Conservation (phyloP, 2,888 invertebrate genomes). For the Cinara cedri region DNA sequence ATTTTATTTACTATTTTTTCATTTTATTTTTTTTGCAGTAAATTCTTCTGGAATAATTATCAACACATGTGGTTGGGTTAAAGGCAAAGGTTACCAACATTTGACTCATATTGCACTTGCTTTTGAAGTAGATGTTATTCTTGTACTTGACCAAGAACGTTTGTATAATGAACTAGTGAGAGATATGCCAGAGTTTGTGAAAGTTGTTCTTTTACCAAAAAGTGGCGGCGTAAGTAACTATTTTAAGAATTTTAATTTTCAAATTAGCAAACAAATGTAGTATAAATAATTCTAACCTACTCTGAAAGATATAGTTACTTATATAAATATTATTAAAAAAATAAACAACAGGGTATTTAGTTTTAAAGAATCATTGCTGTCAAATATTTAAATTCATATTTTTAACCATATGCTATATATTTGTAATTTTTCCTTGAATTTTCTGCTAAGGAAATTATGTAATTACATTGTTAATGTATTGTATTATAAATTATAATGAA, state of each 20-base stretch:
- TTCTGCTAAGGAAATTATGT: not conserved
- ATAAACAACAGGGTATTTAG: too few relatives aligned
- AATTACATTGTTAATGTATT: not conserved
- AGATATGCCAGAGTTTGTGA: conserved; percentile 92
- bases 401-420: too few relatives aligned
- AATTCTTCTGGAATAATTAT: conserved; percentile 89
- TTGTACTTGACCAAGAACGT: conserved; percentile 95
- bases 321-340: too few relatives aligned
- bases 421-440: too few relatives aligned
- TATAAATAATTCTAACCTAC: too few relatives aligned
- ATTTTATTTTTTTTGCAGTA: conserved; percentile 65
- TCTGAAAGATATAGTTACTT: too few relatives aligned
- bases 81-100: conserved; percentile 86
- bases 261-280: too few relatives aligned
- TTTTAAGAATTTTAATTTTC: not conserved
- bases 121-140: conserved; percentile 93
- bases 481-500: too few relatives aligned
- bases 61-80: conserved; percentile 98
- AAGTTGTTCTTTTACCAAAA: conserved; percentile 90
- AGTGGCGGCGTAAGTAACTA: conserved; percentile 84
- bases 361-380: too few relatives aligned
- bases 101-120: conserved; percentile 87
- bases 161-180: conserved; percentile 91
- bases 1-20: not conserved
- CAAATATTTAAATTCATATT: too few relatives aligned